A percentile compares a stretch with the other conserved stretches of the same genome.
Conservation (phyloP, 2,888 invertebrate species). For the Sipunculus nudus region DNA sequence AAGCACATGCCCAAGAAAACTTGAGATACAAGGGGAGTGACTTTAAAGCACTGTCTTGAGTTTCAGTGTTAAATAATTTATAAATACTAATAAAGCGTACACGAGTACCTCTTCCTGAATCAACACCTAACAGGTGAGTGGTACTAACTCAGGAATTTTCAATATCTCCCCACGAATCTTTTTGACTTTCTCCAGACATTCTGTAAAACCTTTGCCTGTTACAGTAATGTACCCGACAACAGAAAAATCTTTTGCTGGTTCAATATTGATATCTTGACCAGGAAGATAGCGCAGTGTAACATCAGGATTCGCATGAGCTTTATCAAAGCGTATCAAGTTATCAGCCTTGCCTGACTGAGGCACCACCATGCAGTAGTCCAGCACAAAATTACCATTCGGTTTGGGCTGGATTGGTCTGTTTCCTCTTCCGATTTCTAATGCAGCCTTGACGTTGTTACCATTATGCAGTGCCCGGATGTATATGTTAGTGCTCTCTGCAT, state of each 20-base stretch:
- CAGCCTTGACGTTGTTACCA: constrained; percentile 23
- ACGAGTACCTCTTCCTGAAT: too few species aligned
- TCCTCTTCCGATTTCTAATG: constrained; percentile 11
- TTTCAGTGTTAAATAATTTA: too few species aligned
- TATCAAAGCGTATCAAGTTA: constrained; percentile 9
- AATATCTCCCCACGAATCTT: constrained; percentile 12
- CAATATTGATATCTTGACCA: constrained; percentile 20
- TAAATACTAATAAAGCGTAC: too few species aligned
- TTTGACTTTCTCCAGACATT: constrained; percentile 17
- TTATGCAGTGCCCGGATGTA: constrained; percentile 9
- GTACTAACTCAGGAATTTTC: constrained; percentile 15
- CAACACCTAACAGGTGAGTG: too few species aligned
- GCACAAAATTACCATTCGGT: constrained; percentile 10
- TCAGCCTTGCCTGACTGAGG: constrained; percentile 16
- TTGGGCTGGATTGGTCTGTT: constrained; percentile 10
- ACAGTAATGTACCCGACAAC: constrained; percentile 15
- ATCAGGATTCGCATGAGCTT: constrained; percentile 14
- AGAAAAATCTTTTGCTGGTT: constrained; percentile 18
- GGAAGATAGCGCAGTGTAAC: constrained; percentile 16
- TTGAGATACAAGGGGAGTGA: too few species aligned
- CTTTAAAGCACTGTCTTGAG: too few species aligned
- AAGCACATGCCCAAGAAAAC: too few species aligned
- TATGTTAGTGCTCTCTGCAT: constrained; percentile 19
- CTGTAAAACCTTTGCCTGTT: constrained; percentile 7
- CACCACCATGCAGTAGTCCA: constrained; percentile 15